A percentile compares a stretch with the other conserved stretches of the same genome.
Conservation (phyloP, 1,140 invertebrate genomes). For the Potamilus streckersoni region DNA sequence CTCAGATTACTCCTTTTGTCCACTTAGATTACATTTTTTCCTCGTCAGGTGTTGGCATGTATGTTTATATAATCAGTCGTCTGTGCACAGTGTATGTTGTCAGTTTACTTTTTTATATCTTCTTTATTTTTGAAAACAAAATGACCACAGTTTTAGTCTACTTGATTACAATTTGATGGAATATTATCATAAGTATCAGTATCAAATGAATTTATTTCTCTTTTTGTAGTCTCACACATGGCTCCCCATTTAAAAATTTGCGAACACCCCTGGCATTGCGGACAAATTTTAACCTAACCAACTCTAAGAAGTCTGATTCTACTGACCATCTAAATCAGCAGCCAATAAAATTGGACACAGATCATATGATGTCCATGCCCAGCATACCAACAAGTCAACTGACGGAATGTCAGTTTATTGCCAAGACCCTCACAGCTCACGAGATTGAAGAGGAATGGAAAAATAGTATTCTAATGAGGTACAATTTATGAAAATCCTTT, state of each 20-base stretch:
- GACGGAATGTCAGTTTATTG: constrained; percentile 60
- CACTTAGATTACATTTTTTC: too few relatives aligned
- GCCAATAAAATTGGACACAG: constrained; percentile 27
- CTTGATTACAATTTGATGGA: too few relatives aligned
- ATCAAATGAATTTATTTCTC: constrained; percentile 1
- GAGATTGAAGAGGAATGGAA: constrained; percentile 64
- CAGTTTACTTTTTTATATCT: too few relatives aligned
- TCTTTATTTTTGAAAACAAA: too few relatives aligned
- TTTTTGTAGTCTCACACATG: constrained; percentile 35
- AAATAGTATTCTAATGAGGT: constrained; percentile 57
- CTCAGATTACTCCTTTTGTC: too few relatives aligned
- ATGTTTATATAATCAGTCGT: too few relatives aligned
- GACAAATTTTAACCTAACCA: constrained; percentile 30
- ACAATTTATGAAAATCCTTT: too few relatives aligned
- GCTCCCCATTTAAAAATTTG: constrained; percentile 33
- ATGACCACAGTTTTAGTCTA: too few relatives aligned
- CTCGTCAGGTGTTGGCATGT: too few relatives aligned
- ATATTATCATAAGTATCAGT: too few relatives aligned
- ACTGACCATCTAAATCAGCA: constrained; percentile 4
- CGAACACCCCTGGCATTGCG: constrained; percentile 32
- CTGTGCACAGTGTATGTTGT: too few relatives aligned
- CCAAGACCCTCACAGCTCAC: constrained; percentile 50
- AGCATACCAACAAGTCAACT: constrained; percentile 30
- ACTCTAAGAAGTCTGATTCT: background rate
- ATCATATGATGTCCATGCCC: constrained; percentile 25